Base-by-base conservation (phyloP, 2,888 invertebrate species). In the Himalopsyche japonica region DNA sequence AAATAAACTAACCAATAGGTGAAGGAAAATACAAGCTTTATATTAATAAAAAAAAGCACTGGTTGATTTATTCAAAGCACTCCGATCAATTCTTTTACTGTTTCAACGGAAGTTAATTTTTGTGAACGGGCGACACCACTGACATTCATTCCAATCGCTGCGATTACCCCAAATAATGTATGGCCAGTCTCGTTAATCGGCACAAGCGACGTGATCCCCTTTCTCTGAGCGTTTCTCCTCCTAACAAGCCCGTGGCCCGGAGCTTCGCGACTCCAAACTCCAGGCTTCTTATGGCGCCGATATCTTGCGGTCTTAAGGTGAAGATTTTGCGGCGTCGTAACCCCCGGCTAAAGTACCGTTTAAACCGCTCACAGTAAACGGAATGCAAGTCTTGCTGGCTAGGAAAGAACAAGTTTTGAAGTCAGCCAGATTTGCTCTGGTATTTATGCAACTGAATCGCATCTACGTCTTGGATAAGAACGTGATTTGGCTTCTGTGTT, bases 91-190 rank as follows among this genome's bases (percentile, higher is more conserved):
- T 8, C 1, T 37, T 6, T 37, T 8, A 37, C 5, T 8, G 37
- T 1, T 8, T 37, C 6, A 8, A 6, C 37, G 10, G 37, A 37
- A 3, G 43, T 43, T 43, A 43, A 43, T 43, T 43, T 15, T 15
- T 15, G 30, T 27, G 70, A 15, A 27, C 5, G 4, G 12, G 12
- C 15, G 15, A 30, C 70, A 70, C 70, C 70, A 70, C 70, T 70
- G 70, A 30, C 2, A 10, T 70, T 70, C 70, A 70, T 70, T 70
- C 30, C 70, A 27, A 70, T 30, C 30, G 30, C 70, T 27, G 12
- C 70, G 84, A 83, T 86, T 86, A 82, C 81, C 84, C 86, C 83
- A 84, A 84, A 86, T 84, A 86, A 86, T 86, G 84, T 84, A 86
- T 86, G 84, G 84, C 76, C 83, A 82, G 80, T 80, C 83, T 64